Conservation (phyloP, 2,888 invertebrate species). For the Brachynemurus nebulosus region DNA sequence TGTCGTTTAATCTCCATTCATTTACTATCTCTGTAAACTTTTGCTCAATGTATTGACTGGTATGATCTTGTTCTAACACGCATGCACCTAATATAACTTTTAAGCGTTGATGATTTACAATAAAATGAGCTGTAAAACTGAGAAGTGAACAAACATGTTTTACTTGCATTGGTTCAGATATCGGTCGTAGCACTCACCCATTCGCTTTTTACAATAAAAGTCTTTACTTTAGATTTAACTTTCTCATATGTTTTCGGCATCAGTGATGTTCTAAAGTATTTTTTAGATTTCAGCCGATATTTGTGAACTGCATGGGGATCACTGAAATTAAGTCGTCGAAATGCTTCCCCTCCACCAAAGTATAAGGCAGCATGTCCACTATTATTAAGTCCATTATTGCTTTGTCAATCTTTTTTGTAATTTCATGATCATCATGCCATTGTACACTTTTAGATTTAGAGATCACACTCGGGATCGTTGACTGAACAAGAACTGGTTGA, state of each 20-base stretch:
- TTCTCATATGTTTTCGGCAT: constrained; percentile 11
- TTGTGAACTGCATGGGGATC: constrained; percentile 16
- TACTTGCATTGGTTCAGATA: no score
- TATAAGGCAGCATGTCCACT: constrained; percentile 23
- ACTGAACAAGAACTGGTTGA: not conserved
- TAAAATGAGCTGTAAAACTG: no score
- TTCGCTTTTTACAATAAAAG: no score
- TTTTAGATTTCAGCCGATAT: constrained; percentile 9
- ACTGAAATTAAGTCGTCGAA: constrained; percentile 14
- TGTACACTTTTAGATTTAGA: not conserved
- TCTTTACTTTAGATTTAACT: no score
- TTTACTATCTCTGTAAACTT: no score
- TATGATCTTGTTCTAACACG: no score
- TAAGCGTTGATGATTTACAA: no score
- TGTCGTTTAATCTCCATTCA: no score
- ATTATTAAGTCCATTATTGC: constrained; percentile 22
- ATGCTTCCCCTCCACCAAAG: constrained; percentile 20
- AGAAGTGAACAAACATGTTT: no score
- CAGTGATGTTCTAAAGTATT: constrained; percentile 10
- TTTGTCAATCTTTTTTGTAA: constrained; percentile 20
- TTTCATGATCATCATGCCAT: constrained; percentile 12
- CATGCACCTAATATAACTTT: no score
- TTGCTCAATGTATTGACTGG: no score
- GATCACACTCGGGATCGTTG: not conserved
- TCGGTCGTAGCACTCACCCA: no score